A percentile compares a stretch with the other conserved stretches of the same genome.
Conservation (phyloP, 2,113 vertebrate species). For the Sinocyclocheilus maitianheensis region DNA sequence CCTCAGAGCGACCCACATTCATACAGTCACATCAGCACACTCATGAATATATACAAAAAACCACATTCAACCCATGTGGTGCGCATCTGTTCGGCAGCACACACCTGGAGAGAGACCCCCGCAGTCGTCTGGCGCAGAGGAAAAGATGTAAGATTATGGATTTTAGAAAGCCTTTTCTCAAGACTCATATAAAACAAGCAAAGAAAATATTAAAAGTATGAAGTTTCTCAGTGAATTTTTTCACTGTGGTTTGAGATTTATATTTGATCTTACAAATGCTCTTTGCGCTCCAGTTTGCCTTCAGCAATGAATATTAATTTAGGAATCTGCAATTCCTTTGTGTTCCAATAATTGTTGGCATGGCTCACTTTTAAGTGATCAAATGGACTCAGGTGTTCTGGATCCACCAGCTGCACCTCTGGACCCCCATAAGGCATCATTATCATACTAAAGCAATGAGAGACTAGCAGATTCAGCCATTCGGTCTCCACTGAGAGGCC, state of each 20-base stretch:
- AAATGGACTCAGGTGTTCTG: slow-evolving; percentile 11
- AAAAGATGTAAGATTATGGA: not conserved
- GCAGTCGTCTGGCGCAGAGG: not conserved
- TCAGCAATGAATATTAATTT: slow-evolving; percentile 3
- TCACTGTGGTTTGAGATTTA: not conserved
- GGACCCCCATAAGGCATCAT: slow-evolving; percentile 32
- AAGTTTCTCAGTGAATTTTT: not conserved
- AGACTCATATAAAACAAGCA: not conserved
- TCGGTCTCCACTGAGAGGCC: slow-evolving; percentile 6
- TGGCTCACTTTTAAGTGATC: not conserved
- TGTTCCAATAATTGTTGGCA: not conserved
- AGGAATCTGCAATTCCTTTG: not conserved
- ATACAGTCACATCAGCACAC: not conserved
- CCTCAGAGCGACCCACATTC: slow-evolving; percentile 21
- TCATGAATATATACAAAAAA: slow-evolving; percentile 27
- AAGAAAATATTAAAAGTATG: not conserved
- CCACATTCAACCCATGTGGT: slow-evolving; percentile 9
- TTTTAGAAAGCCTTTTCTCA: not conserved
- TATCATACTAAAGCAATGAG: slow-evolving; percentile 41
- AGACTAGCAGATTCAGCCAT: slow-evolving; percentile 11
- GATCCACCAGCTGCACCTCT: slow-evolving; percentile 25
- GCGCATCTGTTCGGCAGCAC: not conserved
- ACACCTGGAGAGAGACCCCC: slow-evolving; percentile 18
- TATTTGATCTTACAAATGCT: not conserved
- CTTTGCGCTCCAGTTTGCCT: not conserved